Evolutionary conservation across 1,140 invertebrate species (phyloP), one percentile per base, ranked within the genome.

Genomic region (Piezodorus guildinii): DNA sequence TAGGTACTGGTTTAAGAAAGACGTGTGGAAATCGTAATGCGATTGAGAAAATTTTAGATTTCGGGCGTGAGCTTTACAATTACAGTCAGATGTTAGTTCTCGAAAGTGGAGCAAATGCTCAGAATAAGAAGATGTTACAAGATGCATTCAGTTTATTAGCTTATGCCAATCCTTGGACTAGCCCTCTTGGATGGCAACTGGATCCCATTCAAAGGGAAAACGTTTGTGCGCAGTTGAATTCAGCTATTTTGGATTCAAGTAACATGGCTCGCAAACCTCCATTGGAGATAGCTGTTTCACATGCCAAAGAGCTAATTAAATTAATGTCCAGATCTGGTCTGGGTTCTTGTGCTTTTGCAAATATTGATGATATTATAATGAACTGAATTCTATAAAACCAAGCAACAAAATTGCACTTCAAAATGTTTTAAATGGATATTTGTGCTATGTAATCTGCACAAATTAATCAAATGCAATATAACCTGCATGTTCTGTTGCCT

Each of bases 141-240:
- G 90, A 98, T 78, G 94, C 94, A 71, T 98, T 98, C 80, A 97
- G 94, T 80, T 82, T 98, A 71, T 79, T 98, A 70, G 95, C 96
- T 14, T 98, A 98, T 79, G 89, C 91, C 69, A 96, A 98, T 80
- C 96, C 96, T 10, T 96, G 92, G 92, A 86, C 85, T 71, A 96
- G 93, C 77, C 94, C 94, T n/a, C 85, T 98, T 58, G 93, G 94
- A 23, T 94, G 90, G 86, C 93, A 96, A 74, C 78, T 98, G 68
- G 87, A 96, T 76, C 88, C 93, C 10, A 81, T 88, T 66, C 88
- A 96, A 73, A 82, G 95, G 71, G 95, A 98, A 79, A 85, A 87
- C 52, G 90, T 97, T 65, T 96, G 91, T 81, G 88, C 90, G 70
- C 87, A 90, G 70, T 84, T 98, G 67, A 98, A 98, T 79, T 95